Conservation (phyloP, 1,140 invertebrate species). For the Aphis gossypii region DNA sequence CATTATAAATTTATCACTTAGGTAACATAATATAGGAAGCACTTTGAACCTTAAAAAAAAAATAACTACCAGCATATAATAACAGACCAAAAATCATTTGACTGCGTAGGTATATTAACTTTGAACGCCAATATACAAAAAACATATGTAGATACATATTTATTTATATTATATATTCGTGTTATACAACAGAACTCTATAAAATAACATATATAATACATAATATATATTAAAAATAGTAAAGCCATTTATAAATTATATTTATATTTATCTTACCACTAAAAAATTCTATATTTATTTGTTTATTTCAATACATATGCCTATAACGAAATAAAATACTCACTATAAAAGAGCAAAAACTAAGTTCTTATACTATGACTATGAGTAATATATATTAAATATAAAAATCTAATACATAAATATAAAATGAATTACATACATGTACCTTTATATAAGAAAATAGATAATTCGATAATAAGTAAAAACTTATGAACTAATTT, state of each 20-base stretch:
- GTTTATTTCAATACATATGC: too few relatives aligned
- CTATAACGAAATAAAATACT: too few relatives aligned
- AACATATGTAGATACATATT: neutral
- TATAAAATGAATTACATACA: too few relatives aligned
- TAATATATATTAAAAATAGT: neutral
- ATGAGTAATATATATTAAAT: neutral
- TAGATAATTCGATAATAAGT: neutral
- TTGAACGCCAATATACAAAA: neutral
- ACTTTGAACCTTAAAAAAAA: neutral
- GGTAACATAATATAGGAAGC: neutral
- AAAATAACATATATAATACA: neutral
- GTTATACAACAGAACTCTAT: too few relatives aligned
- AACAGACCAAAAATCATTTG: neutral
- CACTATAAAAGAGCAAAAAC: neutral
- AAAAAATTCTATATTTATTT: neutral
- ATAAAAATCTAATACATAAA: neutral
- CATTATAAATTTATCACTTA: neutral
- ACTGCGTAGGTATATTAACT: neutral
- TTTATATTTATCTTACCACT: neutral
- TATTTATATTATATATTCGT: neutral
- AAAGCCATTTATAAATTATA: neutral
- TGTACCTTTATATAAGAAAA: neutral
- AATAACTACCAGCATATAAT: neutral
- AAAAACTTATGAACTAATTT: neutral
- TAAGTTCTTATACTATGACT: neutral